Evolutionary conservation across 2,797 vertebrate genomes (phyloP), one percentile per base, ranked within the genome.

Genomic region (Anabas testudineus): DNA sequence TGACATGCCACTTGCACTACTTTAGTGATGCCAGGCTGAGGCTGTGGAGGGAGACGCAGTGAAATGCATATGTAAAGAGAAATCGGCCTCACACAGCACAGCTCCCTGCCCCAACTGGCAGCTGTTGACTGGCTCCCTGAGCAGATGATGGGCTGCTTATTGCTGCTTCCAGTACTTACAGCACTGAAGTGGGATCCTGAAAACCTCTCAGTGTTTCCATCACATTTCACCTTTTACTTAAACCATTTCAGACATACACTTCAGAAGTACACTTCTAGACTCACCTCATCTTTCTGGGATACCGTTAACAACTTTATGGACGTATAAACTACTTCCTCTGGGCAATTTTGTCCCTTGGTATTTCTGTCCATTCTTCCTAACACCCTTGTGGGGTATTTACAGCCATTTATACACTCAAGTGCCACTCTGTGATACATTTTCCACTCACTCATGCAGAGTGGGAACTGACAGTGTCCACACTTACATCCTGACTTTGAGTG

Each of bases 101-200:
- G 63, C 68, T 65, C 28, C 52, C 58, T 47, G 58, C 56, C 54
- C 39, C 16, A 46, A 28, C 48, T 59, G 71, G 61, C 43, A 55
- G 21, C 57, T 67, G 57, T 22, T 57, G 59, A 60, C 61, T 54
- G 48, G 49, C 18, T 70, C 45, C 68, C 57, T 73, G 70, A 70
- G 54, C 43, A 63, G 48, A 64, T 81, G 74, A 73, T 32, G 56
- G 62, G 53, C 68, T 66, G 37, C 77, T 75, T 83, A 36, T 52
- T n/a, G 26, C 64, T 46, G 12, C 47, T 57, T 24, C 13, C 32
- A 66, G 26, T 43, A 5, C 68, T 76, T 75, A 76, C 69, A 63
- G 80, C 37, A 12, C 22, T 37, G 18, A 76, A 75, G 67, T 55
- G 13, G 15, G 16, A 34, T 49, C 58, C 49, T 60, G 18, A 73